Evolutionary conservation across 2,797 vertebrate genomes (phyloP).

Genomic region (Liasis olivaceus): DNA sequence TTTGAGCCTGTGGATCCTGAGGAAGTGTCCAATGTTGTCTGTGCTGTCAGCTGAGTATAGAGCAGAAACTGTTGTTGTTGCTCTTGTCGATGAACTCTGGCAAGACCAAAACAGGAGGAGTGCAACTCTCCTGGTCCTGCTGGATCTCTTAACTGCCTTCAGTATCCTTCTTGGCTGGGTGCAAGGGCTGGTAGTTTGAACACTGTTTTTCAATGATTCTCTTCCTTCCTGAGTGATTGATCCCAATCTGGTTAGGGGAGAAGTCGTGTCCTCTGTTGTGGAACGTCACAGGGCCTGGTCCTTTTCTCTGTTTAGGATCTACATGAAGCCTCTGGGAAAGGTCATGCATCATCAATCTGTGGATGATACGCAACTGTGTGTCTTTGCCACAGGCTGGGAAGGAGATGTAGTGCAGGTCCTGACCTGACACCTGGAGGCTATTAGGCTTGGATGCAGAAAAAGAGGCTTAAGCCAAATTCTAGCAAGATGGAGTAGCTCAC

Average conservation of each 20-base stretch:
- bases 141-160: neutral
- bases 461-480: neutral
- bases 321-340: neutral
- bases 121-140: neutral
- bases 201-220: neutral
- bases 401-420: neutral
- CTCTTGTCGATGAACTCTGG: neutral
- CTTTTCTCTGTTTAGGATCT: neutral
- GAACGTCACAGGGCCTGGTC: neutral
- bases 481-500: neutral
- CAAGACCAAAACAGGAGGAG: neutral
- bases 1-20: neutral
- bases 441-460: neutral
- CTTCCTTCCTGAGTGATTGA: neutral
- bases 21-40: neutral
- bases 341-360: neutral
- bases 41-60: neutral
- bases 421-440: neutral
- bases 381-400: neutral
- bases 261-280: neutral
- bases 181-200: neutral
- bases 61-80: neutral
- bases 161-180: neutral
- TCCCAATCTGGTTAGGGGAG: neutral
- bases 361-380: neutral